These are phyloP conservation scores for Amitus sp. DNA, from an alignment of 2,888 invertebrate genomes.

Conservation along the genomic window DNA sequence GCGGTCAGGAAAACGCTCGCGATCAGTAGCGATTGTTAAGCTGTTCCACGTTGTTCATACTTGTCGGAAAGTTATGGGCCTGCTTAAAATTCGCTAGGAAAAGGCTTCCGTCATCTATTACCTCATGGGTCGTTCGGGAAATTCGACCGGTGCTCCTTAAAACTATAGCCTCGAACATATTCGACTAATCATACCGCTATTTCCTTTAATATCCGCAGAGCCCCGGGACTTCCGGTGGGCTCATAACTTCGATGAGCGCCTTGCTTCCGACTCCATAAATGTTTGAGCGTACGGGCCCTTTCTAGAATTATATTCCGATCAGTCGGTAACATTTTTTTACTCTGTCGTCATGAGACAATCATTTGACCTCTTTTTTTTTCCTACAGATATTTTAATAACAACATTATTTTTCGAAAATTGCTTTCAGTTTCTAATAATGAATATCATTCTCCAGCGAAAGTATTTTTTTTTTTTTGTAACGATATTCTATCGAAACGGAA, in stretches of 20 bases:
- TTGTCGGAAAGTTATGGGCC: background rate
- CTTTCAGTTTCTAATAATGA: too few relatives aligned
- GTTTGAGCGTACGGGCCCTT: constrained; percentile 45
- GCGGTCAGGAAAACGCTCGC: constrained; percentile 52
- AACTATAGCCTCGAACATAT: constrained; percentile 63
- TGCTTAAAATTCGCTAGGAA: background rate
- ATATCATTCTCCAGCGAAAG: too few relatives aligned
- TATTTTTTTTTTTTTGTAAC: too few relatives aligned
- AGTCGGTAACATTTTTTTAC: background rate
- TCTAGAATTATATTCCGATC: background rate
- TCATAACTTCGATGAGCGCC: constrained; percentile 53
- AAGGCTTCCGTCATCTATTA: too few relatives aligned
- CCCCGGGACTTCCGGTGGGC: constrained; percentile 62
- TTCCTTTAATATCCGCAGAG: constrained; percentile 66
- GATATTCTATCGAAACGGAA: too few relatives aligned
- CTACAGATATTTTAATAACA: too few relatives aligned
- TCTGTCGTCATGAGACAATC: background rate
- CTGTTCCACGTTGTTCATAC: constrained; percentile 8
- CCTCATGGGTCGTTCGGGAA: constrained; percentile 22
- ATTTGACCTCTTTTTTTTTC: too few relatives aligned
- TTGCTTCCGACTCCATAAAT: constrained; percentile 56
- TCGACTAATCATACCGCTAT: constrained; percentile 66
- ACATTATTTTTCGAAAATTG: too few relatives aligned
- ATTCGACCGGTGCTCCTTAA: constrained; percentile 46
- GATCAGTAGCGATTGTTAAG: constrained; percentile 51